A percentile compares a stretch with the other conserved stretches of the same genome.
Evolutionary conservation across 2,113 vertebrate species (phyloP).

Genomic region (Chloebia gouldiae): DNA sequence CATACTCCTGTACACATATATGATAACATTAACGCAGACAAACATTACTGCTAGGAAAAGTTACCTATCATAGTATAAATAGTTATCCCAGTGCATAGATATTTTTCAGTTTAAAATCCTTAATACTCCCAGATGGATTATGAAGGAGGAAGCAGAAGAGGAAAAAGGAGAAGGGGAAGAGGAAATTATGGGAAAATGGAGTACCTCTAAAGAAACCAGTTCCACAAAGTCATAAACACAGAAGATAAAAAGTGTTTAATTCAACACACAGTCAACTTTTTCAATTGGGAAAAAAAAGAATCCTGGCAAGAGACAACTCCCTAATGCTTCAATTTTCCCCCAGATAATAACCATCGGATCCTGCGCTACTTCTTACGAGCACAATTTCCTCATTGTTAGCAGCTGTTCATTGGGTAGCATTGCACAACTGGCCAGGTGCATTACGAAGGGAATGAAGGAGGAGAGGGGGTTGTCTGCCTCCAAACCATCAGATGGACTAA

Average conservation of each 20-base stretch:
- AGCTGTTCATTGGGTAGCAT: constrained; percentile 73
- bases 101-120: constrained; percentile 32
- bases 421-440: constrained; percentile 78
- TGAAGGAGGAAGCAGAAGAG: background rate
- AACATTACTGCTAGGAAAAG: constrained; percentile 28
- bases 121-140: constrained; percentile 17
- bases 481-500: constrained; percentile 18
- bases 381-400: constrained; percentile 79
- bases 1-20: background rate
- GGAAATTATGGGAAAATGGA: constrained; percentile 23
- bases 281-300: background rate
- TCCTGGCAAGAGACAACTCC: constrained; percentile 65
- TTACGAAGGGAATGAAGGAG: background rate
- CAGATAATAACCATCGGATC: constrained; percentile 67
- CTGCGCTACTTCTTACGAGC: constrained; percentile 67
- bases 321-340: constrained; percentile 53
- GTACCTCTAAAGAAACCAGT: constrained; percentile 31
- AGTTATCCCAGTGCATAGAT: background rate
- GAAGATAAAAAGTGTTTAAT: constrained; percentile 49
- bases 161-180: background rate
- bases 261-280: constrained; percentile 62
- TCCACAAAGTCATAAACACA: constrained; percentile 21
- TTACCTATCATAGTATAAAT: constrained; percentile 10
- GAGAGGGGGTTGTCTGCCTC: constrained; percentile 54
- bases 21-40: constrained; percentile 21